Percentiles rank a stretch among this genome's conserved stretches.
Evolutionary conservation across 2,888 invertebrate genomes (phyloP).

Genomic region (Sinopyrophorus schimmeli): DNA sequence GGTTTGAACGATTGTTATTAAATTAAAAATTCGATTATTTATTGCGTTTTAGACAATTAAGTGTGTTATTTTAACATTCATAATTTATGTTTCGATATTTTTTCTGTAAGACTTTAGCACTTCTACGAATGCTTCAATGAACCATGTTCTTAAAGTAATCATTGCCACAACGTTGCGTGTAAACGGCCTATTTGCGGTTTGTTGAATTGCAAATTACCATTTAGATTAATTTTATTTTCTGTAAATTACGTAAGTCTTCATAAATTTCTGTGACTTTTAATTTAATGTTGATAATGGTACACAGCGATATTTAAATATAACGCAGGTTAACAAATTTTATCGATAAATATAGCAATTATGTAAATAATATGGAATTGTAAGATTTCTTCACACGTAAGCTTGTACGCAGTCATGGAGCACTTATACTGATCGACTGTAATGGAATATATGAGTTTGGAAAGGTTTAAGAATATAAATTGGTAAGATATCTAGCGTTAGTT

Average conservation of each 20-base stretch:
- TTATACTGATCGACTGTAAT: slow-evolving; percentile 28
- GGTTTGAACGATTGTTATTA: slow-evolving; percentile 19
- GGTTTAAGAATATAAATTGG: slow-evolving; percentile 33
- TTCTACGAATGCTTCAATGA: slow-evolving; percentile 22
- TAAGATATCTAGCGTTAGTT: slow-evolving; percentile 29
- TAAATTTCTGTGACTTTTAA: slow-evolving; percentile 23
- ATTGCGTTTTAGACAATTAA: slow-evolving; percentile 18
- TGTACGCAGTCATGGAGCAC: slow-evolving; percentile 11
- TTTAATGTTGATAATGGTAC: no score
- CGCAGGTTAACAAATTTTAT: no score
- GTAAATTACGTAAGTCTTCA: slow-evolving; percentile 26
- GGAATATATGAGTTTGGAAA: slow-evolving; percentile 26
- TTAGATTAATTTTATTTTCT: slow-evolving; percentile 33
- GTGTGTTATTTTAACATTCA: slow-evolving; percentile 19
- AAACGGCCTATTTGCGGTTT: slow-evolving; percentile 28
- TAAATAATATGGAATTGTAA: no score
- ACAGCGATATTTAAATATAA: no score
- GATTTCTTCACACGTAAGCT: no score
- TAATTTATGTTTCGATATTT: slow-evolving; percentile 24
- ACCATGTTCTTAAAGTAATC: slow-evolving; percentile 20
- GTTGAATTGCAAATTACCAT: slow-evolving; percentile 35
- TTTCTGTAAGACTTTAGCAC: slow-evolving; percentile 6
- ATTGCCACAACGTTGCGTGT: slow-evolving; percentile 31
- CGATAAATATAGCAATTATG: no score
- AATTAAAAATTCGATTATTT: slow-evolving; percentile 24